Evolutionary conservation across 2,888 invertebrate species (phyloP), one percentile per base, ranked within the genome.

Genomic region (Chymomyza fuscimana): DNA sequence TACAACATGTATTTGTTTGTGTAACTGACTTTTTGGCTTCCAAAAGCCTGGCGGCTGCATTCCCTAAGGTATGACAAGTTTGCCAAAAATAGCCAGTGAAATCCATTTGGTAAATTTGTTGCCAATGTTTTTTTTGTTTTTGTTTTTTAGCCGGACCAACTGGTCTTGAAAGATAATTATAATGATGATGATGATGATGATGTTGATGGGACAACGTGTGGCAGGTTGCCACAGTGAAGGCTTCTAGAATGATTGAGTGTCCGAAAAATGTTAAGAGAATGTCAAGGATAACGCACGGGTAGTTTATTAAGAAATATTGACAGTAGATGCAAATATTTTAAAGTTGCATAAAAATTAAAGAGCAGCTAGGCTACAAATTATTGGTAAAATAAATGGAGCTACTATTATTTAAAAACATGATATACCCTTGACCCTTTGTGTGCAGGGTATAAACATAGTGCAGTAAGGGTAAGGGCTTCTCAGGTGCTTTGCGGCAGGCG

Each of bases 71-170:
- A 72, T 70, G 79, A 65, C 62, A 50, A 67, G 69, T 66, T 71
- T 75, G 70, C 74, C 78, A 70, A 74, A 83, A 83, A 86, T 75
- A 71, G 70, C 64, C 73, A 50, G 72, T 52, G 10, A 78, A 81
- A 83, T 75, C 78, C 77, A 83, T 86, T 83, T 86, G 73, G 54
- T 68, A 83, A 86, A 80, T 82, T 85, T 73, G 81, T 72, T 83
- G 74, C 52, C 69, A 67, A 65, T 73, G 61, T 73, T 67, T 76
- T 69, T 69, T 46, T 25, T 22, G 22, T 3, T 25, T 25, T 25
- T 25, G 2, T 3, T 46, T 46, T 46, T 46, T 12, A 10, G 40
- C 12, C 2, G 40, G 10, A 46, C 40, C 40, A 12, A 12, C 40
- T 46, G 12, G 10, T 46, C 12, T 46, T 12, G 32, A 32, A 32